Percentiles rank a stretch among this genome's conserved stretches.
phyloP scores from a whole-genome alignment of 1,140 invertebrate genomes.

The Bursaphelenchus mucronatus region DNA sequence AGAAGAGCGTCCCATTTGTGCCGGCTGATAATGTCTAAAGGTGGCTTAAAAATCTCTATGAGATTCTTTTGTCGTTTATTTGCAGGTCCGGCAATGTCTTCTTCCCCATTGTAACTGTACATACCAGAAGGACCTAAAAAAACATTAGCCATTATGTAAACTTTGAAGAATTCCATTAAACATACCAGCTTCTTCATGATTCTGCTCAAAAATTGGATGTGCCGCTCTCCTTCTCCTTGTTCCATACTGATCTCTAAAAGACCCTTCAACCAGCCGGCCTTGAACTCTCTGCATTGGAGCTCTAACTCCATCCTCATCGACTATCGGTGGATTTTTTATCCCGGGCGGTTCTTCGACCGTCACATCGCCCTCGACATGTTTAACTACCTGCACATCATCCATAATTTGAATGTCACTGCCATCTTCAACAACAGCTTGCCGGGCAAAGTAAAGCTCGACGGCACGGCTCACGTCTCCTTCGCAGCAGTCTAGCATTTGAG shows the following conservation, averaged over 20 bases:
- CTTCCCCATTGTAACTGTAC: constrained; percentile 5
- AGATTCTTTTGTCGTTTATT: constrained; percentile 66
- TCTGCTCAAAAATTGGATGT: constrained; percentile 68
- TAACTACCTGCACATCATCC: constrained; percentile 9
- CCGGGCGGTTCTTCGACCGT: not conserved
- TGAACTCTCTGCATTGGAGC: constrained; percentile 69
- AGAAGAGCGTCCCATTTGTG: constrained; percentile 67
- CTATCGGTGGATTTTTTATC: constrained; percentile 42
- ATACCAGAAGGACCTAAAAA: constrained; percentile 13
- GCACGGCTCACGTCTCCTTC: constrained; percentile 65
- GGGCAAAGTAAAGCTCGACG: constrained; percentile 66
- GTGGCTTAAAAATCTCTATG: constrained; percentile 73
- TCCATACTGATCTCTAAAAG: constrained; percentile 58
- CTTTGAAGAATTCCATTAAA: constrained; percentile 66
- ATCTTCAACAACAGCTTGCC: constrained; percentile 50
- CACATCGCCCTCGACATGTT: not conserved
- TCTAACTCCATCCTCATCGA: constrained; percentile 63
- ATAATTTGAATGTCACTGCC: constrained; percentile 11
- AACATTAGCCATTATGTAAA: constrained; percentile 48
- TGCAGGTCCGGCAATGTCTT: constrained; percentile 6
- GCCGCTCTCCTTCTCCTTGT: constrained; percentile 62
- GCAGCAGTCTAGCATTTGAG: constrained; percentile 63
- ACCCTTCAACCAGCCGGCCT: constrained; percentile 66
- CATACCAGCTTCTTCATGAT: too few species aligned
- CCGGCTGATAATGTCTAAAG: constrained; percentile 70